Base-by-base conservation (phyloP, 2,888 invertebrate genomes). In the Stenotaenia linearis region DNA sequence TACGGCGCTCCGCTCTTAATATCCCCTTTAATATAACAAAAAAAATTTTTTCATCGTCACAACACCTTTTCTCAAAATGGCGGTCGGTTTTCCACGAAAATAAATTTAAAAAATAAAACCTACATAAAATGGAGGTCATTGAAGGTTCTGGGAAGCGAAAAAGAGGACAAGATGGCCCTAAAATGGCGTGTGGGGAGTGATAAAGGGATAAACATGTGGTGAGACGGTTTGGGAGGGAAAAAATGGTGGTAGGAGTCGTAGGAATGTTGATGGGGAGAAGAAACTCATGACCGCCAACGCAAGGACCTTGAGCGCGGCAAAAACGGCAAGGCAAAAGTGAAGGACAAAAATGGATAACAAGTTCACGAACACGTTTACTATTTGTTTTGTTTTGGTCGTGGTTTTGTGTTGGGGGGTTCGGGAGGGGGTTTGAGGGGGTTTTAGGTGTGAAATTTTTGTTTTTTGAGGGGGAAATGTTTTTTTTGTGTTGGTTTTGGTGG, bases 131-230 rank as follows among this genome's bases (percentile, higher is more conserved):
- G 25, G 61, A 23, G 61, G 25, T 28, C 61, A 61, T 61, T 61
- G 25, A 61, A 61, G 61, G 61, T 61, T 61, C 61, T 10, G 61
- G 25, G 61, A 61, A 61, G 61, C 25, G 56, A 56, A 28, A 61
- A 45, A n/a, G 45, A 45, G 45, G n/a, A 45, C 45, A 45, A 5
- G 45, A n/a, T 45, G n/a, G 61, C 12, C 9, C 28, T 61, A 61
- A 61, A 61, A 61, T 25, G 61, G 23, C 12, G 61, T 23, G 61
- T 28, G 25, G 61, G 61, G 61, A 61, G 23, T 61, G 61, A 61
- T 61, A 61, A 61, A 61, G 25, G 25, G 61, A 61, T 9, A 61
- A 61, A 61, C 61, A 61, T 61, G 61, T 61, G 61, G 61, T 61
- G 25, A 25, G 25, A 61, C 23, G 12, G 9, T 10, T 21, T 25